Evolutionary conservation across 2,888 invertebrate genomes (phyloP), one percentile per base, ranked within the genome.

Genomic region (Cataglyphis livida): DNA sequence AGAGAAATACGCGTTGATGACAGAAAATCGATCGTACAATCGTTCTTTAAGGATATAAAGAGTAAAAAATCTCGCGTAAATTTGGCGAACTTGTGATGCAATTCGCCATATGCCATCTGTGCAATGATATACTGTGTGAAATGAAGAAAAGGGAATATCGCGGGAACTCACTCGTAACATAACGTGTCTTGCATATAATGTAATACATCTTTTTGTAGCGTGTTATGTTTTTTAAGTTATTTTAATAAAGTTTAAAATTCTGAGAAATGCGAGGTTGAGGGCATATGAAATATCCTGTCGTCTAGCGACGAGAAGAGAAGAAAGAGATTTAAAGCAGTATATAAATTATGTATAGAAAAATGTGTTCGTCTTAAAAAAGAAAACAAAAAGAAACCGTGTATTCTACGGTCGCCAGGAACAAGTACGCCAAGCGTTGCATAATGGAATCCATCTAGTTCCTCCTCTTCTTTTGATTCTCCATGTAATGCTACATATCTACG

Each of bases 361-460:
- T 28, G 28, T 15, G 21, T 59, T 59, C 57, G 21, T 38, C 44
- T 21, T n/a, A 7, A n/a, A 51, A 51, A 18, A 35, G 35, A 0
- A 35, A 35, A 35, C 35, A 41, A 41, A 18, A 44, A 28, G 28
- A 48, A 32, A 12, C 32, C 18, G 10, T 68, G 48, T 61, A 44
- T 25, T 61, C 12, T 25, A 41, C 44, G 44, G 57, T 44, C 44
- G 28, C 15, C 76, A 57, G 10, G 15, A 35, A 32, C 12, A n/a
- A 25, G 18, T 25, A 48, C 12, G 18, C 44, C n/a, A 7, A 54
- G 65, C 15, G 32, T 41, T 65, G n/a, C 44, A 41, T 59, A 68
- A 48, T 61, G 59, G 70, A 78, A 78, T 78, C 44, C 54, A 28
- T 54, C 54, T 54, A 41, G 65, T 28, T 32, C 21, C 59, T 59